Conservation (phyloP, 2,113 vertebrate species). For the Eubucco bourcierii region DNA sequence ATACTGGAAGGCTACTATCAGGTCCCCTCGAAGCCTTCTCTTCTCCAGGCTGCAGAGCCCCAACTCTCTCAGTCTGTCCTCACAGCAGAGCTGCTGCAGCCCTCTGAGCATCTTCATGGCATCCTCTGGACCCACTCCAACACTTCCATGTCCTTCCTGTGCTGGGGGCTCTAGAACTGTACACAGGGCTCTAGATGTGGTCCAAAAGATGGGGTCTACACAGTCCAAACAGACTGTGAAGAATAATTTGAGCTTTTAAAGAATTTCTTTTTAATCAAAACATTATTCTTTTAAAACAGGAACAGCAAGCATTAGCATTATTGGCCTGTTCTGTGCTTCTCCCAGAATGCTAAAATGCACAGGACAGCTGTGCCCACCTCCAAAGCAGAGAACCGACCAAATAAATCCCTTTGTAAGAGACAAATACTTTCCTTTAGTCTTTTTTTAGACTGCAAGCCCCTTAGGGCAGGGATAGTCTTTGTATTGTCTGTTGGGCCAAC, state of each 20-base stretch:
- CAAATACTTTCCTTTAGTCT: slow-evolving; percentile 13
- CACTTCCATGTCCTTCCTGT: too few species aligned
- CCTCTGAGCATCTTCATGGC: too few species aligned
- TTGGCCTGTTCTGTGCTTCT: neutral
- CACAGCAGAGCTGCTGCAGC: too few species aligned
- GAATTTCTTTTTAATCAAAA: neutral
- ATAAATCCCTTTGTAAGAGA: slow-evolving; percentile 14
- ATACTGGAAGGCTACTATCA: too few species aligned
- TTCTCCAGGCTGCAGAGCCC: too few species aligned
- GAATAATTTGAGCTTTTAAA: neutral
- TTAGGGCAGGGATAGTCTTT: slow-evolving; percentile 17
- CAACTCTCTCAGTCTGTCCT: too few species aligned
- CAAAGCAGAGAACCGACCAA: neutral
- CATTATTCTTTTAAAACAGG: neutral
- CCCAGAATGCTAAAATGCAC: neutral
- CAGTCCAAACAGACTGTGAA: neutral
- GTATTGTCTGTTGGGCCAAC: neutral
- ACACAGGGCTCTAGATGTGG: too few species aligned
- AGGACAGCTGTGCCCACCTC: neutral
- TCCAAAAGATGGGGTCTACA: too few species aligned
- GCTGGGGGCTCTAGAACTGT: too few species aligned
- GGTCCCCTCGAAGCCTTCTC: too few species aligned
- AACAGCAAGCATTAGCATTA: neutral
- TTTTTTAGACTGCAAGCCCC: slow-evolving; percentile 34
- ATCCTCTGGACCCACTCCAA: too few species aligned